Base-by-base conservation (phyloP, 2,797 vertebrate species). In the Pseudochromis fuscus region DNA sequence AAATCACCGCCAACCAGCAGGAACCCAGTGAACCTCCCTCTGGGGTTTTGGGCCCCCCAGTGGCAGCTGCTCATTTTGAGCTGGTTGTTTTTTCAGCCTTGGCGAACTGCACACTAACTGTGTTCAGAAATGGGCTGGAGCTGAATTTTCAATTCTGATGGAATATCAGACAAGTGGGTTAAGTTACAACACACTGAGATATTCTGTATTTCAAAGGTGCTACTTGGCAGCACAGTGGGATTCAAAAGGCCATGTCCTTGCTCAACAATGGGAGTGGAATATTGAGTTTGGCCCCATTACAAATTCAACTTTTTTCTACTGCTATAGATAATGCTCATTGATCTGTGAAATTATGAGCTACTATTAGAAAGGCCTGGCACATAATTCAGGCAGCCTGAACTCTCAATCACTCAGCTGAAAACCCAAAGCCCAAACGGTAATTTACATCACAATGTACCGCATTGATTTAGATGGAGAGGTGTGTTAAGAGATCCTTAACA, bases 321-420 rank as follows among this genome's bases (percentile, higher is more conserved):
- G 68, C 88, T 75, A 86, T 87, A 88, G 91, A 90, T 94, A 91
- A 93, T 93, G 92, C 85, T 89, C 91, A 92, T 92, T 92, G 92
- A 93, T 93, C 91, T 92, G 89, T 93, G 92, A 94, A 94, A 94
- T 94, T 91, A 94, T 92, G 91, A 91, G 88, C 78, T 67, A 81
- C 89, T 85, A 85, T 92, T 93, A 90, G 82, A 91, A 90, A 90
- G 75, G 57, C 67, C 74, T 71, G 72, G 74, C 87, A 80, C 87
- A 89, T 91, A 77, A 89, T 81, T 92, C 88, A 89, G 76, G 64
- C 59, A 31, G 84, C 73, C 85, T 87, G 87, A 92, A 92, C 87
- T 86, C 86, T 91, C 83, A 86, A 81, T 88, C 89, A 90, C 87
- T 88, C 88, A 66, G 46, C 63, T 70, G 83, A 85, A 89, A 93